These are phyloP conservation scores for Dryobates pubescens DNA, from an alignment of 2,797 vertebrate genomes.

Conservation along the genomic window DNA sequence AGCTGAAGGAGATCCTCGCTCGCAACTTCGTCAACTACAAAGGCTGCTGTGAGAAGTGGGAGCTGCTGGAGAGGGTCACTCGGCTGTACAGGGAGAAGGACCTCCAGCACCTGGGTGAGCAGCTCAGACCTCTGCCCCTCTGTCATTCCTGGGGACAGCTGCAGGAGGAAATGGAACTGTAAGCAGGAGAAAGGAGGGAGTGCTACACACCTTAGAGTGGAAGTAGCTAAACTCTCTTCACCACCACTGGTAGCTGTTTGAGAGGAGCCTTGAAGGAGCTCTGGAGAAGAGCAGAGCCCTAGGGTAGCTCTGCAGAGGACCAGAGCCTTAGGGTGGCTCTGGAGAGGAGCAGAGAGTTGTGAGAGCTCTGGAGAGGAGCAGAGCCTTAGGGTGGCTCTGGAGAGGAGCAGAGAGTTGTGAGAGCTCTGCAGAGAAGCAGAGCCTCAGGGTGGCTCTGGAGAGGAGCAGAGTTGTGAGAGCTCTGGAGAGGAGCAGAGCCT, in stretches of 20 bases:
- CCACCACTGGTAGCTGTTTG: accelerated
- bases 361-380: too few relatives aligned
- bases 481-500: too few relatives aligned
- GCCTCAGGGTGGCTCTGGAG: too few relatives aligned
- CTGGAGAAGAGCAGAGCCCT: neutral
- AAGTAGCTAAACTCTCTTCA: neutral
- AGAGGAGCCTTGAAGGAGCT: neutral
- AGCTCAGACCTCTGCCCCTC: accelerated
- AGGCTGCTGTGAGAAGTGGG: slow-evolving; percentile 99
- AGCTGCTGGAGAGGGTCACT: slow-evolving; percentile 92
- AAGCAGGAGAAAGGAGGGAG: neutral
- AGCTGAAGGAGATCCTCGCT: slow-evolving; percentile 95
- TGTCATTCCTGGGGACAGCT: accelerated
- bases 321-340: too few relatives aligned
- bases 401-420: too few relatives aligned
- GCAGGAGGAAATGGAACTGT: neutral
- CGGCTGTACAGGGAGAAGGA: slow-evolving; percentile 89
- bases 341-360: too few relatives aligned
- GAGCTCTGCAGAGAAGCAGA: too few relatives aligned
- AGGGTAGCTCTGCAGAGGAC: neutral
- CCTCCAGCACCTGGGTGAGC: slow-evolving; percentile 84
- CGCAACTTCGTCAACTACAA: slow-evolving; percentile 97
- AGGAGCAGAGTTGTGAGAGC: too few relatives aligned
- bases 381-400: too few relatives aligned
- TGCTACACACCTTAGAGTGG: accelerated